Evolutionary conservation across 2,113 vertebrate species (phyloP).

Genomic region (Ornithorhynchus anatinus): DNA sequence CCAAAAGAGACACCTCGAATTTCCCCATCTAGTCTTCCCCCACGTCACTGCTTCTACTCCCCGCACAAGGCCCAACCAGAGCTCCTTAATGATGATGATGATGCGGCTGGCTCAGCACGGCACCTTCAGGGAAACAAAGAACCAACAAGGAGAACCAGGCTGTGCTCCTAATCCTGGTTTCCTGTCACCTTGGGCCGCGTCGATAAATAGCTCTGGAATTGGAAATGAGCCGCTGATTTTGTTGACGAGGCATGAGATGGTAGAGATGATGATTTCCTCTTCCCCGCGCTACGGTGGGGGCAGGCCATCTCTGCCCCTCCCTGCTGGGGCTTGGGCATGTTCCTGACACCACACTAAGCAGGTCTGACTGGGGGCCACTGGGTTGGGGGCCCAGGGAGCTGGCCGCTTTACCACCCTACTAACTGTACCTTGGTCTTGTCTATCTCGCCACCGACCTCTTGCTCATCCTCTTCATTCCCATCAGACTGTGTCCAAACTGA

Average conservation of each 20-base stretch:
- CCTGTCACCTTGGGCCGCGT: conserved; percentile 14
- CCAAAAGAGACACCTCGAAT: not conserved
- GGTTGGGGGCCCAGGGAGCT: not conserved
- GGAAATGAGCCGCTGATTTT: conserved; percentile 9
- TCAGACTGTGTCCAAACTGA: too few relatives aligned
- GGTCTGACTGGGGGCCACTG: not conserved
- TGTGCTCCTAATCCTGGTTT: conserved; percentile 45
- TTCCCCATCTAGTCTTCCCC: not conserved
- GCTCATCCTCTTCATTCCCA: too few relatives aligned
- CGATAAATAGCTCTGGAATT: conserved; percentile 38
- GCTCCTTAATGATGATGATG: too few relatives aligned
- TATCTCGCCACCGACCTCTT: too few relatives aligned
- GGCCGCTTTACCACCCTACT: not conserved
- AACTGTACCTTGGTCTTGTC: too few relatives aligned
- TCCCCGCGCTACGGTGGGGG: not conserved
- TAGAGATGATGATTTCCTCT: not conserved
- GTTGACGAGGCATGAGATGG: conserved; percentile 9
- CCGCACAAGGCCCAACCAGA: conserved; percentile 36
- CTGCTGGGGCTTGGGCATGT: not conserved
- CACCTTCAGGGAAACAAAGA: not conserved
- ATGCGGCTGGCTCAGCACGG: not conserved
- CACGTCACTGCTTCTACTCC: not conserved
- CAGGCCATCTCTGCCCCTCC: fast-evolving
- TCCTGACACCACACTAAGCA: not conserved
- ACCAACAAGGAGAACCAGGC: conserved; percentile 46